Base-by-base conservation (phyloP, 2,888 invertebrate species). In the Eurytoma californica region DNA sequence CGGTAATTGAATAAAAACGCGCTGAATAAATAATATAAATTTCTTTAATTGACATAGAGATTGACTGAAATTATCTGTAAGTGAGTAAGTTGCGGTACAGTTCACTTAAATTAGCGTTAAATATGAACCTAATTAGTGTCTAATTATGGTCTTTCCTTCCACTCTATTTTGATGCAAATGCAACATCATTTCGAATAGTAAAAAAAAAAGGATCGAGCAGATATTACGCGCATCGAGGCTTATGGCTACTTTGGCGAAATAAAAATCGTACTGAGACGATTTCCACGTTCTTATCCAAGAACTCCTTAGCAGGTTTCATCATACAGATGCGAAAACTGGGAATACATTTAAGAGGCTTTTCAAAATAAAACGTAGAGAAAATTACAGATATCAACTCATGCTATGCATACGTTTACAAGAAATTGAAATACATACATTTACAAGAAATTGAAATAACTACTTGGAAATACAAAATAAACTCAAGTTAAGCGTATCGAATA, bases 81-180 rank as follows among this genome's bases (percentile, higher is more conserved):
- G n/a, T 18, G 14, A 68, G 55, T 18, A 39, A 39, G 16, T 68
- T 18, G 20, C 69, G 18, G n/a, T 14, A 20, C 20, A 30, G 7
- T 13, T 51, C 39, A 0, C n/a, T 30, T 63, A 55, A 72, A 72
- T 53, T 30, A 72, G 24, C n/a, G 30, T 72, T 63, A 72, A 63
- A 63, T 72, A 53, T 39, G 20, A 72, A 39, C 30, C 53, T 63
- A 63, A 72, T 63, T 72, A 72, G 28, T 14, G 39, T 20, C 18
- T 63, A 18, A 20, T 72, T 72, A 72, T 39, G 24, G 14, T 2
- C 63, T 5, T 63, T 72, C 18, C 13, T 30, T 63, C n/a, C 5
- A 16, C 20, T 55, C 30, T 30, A 51, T 61, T 9, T 39, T n/a
- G 2, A 39, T 16, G 51, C 30, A 63, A 55, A 39, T 16, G 51